phyloP scores from a whole-genome alignment of 92 coral and sea anemone genomes.

The Diadumene lineata region DNA sequence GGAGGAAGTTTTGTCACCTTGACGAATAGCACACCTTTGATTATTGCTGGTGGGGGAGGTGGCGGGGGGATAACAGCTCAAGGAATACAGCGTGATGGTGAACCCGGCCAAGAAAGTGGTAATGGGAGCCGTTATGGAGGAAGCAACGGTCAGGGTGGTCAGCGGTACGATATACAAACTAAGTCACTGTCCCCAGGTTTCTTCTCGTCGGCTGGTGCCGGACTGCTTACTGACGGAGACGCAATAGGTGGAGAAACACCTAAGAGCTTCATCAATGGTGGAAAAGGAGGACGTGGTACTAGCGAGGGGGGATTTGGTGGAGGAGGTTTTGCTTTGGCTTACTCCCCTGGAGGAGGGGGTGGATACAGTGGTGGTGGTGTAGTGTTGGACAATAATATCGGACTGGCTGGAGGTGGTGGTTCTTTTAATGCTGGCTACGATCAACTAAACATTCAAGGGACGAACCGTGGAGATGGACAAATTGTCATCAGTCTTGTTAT shows the following conservation, averaged over 20 bases:
- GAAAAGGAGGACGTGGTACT: constrained; percentile 57
- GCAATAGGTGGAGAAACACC: background rate
- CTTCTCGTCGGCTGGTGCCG: constrained; percentile 14
- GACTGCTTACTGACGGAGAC: background rate
- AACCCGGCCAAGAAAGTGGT: constrained; percentile 78
- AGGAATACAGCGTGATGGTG: constrained; percentile 53
- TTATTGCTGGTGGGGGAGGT: constrained; percentile 95
- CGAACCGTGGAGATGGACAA: constrained; percentile 49
- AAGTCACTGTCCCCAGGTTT: background rate
- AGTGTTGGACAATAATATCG: constrained; percentile 26
- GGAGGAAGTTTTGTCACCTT: constrained; percentile 85
- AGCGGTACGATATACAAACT: constrained; percentile 26
- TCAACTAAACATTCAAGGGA: constrained; percentile 28
- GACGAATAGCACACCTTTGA: constrained; percentile 49
- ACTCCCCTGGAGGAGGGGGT: constrained; percentile 79
- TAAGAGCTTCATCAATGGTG: constrained; percentile 37
- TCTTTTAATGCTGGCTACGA: constrained; percentile 53
- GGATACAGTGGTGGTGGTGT: constrained; percentile 90
- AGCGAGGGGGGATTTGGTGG: constrained; percentile 66
- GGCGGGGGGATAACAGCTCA: constrained; percentile 62
- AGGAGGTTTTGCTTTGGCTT: constrained; percentile 56
- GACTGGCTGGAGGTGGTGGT: constrained; percentile 75
- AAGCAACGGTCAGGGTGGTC: constrained; percentile 64
- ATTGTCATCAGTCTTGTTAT: constrained; percentile 22
- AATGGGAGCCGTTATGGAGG: constrained; percentile 81